phyloP scores from a whole-genome alignment of 2,113 vertebrate genomes.

The Rhea americana region DNA sequence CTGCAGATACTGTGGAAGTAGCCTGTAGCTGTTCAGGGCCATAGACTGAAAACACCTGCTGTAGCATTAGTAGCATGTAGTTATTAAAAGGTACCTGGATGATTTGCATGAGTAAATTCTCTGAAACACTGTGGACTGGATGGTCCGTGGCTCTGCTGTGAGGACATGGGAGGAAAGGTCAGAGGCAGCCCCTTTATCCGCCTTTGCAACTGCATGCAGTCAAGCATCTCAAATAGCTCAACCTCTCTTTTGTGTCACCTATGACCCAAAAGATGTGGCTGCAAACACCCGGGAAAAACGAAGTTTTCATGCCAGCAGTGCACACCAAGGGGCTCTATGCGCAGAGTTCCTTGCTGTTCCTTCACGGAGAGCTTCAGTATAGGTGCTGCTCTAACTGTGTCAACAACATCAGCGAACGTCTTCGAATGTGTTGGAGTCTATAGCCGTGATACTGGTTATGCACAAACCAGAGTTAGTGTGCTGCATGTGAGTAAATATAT shows the following conservation, averaged over 20 bases:
- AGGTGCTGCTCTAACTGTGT: neutral
- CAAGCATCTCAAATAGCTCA: neutral
- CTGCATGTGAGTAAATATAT: neutral
- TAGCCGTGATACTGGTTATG: neutral
- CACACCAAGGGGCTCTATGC: neutral
- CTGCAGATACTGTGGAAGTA: neutral
- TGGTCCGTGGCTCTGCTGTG: neutral
- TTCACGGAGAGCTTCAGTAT: neutral
- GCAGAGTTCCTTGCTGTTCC: neutral
- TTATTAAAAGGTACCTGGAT: neutral
- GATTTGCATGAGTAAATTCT: neutral
- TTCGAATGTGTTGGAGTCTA: neutral
- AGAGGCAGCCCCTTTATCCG: neutral
- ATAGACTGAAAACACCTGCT: neutral
- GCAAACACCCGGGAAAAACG: neutral
- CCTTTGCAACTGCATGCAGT: neutral
- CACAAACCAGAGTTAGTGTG: neutral
- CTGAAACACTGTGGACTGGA: neutral
- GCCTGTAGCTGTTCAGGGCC: neutral
- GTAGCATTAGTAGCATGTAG: neutral
- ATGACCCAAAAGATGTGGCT: neutral
- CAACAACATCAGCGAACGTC: neutral
- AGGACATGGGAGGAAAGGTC: neutral
- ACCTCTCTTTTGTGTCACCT: neutral
- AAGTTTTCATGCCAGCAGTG: neutral